Conservation (phyloP, 2,113 vertebrate species). For the Chaenocephalus aceratus region DNA sequence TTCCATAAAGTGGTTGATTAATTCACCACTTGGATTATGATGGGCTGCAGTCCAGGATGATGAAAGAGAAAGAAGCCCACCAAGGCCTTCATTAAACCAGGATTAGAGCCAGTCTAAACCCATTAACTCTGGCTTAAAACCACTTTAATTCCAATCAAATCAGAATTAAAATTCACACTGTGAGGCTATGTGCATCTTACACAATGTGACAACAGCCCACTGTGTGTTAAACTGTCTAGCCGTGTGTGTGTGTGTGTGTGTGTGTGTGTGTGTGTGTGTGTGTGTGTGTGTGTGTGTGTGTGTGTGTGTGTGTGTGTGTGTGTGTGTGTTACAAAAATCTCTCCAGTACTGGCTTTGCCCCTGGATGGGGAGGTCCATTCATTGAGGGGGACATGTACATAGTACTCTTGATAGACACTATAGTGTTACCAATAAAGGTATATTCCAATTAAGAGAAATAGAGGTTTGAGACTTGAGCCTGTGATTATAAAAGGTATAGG, state of each 20-base stretch:
- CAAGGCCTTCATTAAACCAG: constrained; percentile 93
- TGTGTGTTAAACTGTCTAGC: constrained; percentile 25
- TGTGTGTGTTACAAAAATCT: constrained; percentile 37
- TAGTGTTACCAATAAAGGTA: constrained; percentile 59
- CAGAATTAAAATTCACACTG: constrained; percentile 82
- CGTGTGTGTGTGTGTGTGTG: constrained; percentile 10
- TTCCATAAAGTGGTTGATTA: constrained; percentile 55
- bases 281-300: not conserved
- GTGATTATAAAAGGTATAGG: not conserved
- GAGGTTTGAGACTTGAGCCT: not conserved
- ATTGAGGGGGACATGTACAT: constrained; percentile 26
- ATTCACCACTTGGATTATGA: constrained; percentile 60
- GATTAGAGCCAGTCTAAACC: constrained; percentile 87
- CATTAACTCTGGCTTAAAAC: constrained; percentile 78
- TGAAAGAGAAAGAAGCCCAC: constrained; percentile 77
- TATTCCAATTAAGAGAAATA: not conserved
- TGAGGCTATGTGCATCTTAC: constrained; percentile 36
- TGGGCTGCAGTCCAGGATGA: constrained; percentile 63
- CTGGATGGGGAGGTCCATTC: constrained; percentile 31
- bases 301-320: not conserved
- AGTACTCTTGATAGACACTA: constrained; percentile 30
- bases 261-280: not conserved
- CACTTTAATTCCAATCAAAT: constrained; percentile 80
- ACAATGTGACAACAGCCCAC: constrained; percentile 34
- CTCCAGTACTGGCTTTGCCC: constrained; percentile 19